Percentiles rank a stretch among this genome's conserved stretches.
Conservation (phyloP, 2,797 vertebrate species). For the Hafferia zeledoni region DNA sequence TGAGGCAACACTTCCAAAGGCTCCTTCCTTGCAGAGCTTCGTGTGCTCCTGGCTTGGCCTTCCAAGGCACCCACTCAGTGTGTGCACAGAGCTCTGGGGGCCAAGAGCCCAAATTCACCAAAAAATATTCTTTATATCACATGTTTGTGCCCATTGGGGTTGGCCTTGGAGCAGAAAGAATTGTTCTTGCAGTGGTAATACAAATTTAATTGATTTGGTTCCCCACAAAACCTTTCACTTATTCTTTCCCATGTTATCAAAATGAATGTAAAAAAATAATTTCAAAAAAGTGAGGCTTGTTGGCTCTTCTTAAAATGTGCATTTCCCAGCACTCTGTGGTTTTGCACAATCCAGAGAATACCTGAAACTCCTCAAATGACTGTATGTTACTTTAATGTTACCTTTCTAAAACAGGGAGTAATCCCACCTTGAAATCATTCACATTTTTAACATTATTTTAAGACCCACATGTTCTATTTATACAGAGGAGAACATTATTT, state of each 20-base stretch:
- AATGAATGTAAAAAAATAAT: neutral
- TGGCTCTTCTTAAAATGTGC: neutral
- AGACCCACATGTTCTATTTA: neutral
- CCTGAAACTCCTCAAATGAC: neutral
- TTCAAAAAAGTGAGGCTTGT: neutral
- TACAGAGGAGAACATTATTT: slow-evolving; percentile 33
- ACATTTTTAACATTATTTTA: neutral
- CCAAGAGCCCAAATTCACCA: neutral
- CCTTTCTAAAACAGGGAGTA: neutral
- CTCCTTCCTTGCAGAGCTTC: neutral
- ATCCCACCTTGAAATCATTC: neutral
- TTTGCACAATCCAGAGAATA: neutral
- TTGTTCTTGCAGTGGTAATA: neutral
- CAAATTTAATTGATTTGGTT: neutral
- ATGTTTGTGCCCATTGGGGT: neutral
- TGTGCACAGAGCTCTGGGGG: fast-evolving
- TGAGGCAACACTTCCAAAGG: neutral
- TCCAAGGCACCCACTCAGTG: neutral
- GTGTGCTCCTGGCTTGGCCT: neutral
- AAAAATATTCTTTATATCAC: fast-evolving
- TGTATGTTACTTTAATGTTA: neutral
- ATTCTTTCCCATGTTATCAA: neutral
- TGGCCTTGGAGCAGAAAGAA: neutral
- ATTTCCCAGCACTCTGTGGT: neutral
- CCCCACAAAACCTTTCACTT: neutral